A percentile compares a stretch with the other conserved stretches of the same genome.
These are phyloP conservation scores for Habropoda laboriosa DNA, from an alignment of 1,140 invertebrate species.

Conservation along the genomic window DNA sequence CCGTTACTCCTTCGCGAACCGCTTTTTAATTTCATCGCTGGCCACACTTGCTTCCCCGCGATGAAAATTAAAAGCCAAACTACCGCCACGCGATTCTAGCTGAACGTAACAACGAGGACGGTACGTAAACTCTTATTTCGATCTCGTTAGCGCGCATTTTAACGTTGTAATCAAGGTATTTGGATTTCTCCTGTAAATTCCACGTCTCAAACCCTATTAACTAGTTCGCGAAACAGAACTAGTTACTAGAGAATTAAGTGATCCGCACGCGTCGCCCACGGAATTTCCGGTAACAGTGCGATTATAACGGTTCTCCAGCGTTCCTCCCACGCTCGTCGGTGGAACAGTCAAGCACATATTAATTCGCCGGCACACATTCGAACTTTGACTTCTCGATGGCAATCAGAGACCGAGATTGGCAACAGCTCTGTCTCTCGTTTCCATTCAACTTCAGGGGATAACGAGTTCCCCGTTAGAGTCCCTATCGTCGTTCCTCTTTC, in stretches of 20 bases:
- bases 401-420: neutral
- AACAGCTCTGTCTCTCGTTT: neutral
- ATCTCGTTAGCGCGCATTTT: constrained; percentile 5
- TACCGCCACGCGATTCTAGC: too few species aligned
- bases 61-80: too few species aligned
- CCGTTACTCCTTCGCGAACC: constrained; percentile 14
- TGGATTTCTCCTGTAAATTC: constrained; percentile 39
- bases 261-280: neutral
- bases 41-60: neutral
- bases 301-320: neutral
- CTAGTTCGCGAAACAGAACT: neutral
- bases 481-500: too few species aligned
- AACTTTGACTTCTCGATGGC: constrained; percentile 16
- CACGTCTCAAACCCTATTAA: constrained; percentile 9
- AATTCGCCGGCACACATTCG: constrained; percentile 7
- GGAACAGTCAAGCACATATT: constrained; percentile 18
- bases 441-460: neutral
- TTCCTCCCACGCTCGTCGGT: neutral
- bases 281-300: constrained; percentile 10
- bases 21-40: neutral
- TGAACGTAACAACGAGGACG: too few species aligned
- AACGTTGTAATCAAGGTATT: constrained; percentile 42
- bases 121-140: constrained; percentile 14
- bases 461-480: neutral
- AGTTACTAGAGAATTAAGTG: constrained; percentile 30